Base-by-base conservation (phyloP, 1,140 invertebrate genomes). In the Lordiphosa mommai region DNA sequence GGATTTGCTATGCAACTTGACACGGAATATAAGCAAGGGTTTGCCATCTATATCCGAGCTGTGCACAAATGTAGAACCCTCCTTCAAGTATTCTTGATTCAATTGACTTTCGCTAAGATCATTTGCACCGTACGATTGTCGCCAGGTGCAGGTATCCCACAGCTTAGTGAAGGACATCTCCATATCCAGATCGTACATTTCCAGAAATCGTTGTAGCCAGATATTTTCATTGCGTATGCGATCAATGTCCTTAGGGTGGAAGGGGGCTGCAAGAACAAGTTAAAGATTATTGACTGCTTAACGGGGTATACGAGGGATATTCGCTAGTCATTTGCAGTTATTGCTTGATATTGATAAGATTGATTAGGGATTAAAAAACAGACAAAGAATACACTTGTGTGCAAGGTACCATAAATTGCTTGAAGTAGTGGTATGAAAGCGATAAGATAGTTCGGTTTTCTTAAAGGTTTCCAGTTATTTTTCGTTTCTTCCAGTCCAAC, bases 41-140 rank as follows among this genome's bases (percentile, higher is more conserved):
- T 93, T 94, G 1, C 95, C 96, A 90, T 97, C 95, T 59, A 93
- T 92, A 88, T 98, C 96, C 74, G 92, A 90, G 23, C 94, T 94
- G 64, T 92, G 92, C 10, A 93, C 91, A 88, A 94, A 98, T 32
- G 95, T 90, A 0, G 92, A 91, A 27, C 96, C 96, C 74, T 93
- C 93, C 30, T 94, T 92, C 32, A 96, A 89, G 70, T 95, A 93
- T 13, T 95, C 93, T 86, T 91, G 90, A 34, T 91, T 92, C 0
- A 97, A 90, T 57, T 90, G 93, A 10, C 90, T 90, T 72, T 94
- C 93, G 14, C 89, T 92, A 1, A 96, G 91, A 85, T 95, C 94
- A 91, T 96, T 96, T 1, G 94, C 91, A 1, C 93, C 93, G 72
- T 94, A 93, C 30, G 93, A 93, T 89, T 94, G 95, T 57, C 97